Percentiles rank a stretch among this genome's conserved stretches.
These are phyloP conservation scores for Pyrrhia umbra DNA, from an alignment of 2,888 invertebrate species.

Conservation along the genomic window DNA sequence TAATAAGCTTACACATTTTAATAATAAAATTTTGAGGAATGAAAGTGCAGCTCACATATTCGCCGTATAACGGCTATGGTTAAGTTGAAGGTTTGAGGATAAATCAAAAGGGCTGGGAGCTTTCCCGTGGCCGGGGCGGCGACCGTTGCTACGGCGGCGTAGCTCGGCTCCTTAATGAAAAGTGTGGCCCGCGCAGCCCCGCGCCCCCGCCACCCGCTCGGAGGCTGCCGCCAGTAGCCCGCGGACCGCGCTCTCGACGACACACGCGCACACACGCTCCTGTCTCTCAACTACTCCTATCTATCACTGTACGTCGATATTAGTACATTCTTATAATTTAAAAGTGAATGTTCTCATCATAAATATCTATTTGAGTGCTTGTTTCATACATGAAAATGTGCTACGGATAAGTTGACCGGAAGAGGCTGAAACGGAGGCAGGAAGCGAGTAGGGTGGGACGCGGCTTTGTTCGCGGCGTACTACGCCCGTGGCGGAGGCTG, in stretches of 20 bases:
- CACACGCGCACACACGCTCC: slow-evolving; percentile 75
- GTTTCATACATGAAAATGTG: slow-evolving; percentile 79
- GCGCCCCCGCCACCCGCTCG: slow-evolving; percentile 72
- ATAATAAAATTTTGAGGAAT: not conserved
- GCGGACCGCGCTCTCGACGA: slow-evolving; percentile 83
- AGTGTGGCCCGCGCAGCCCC: slow-evolving; percentile 86
- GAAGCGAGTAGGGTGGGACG: slow-evolving; percentile 82
- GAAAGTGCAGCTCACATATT: slow-evolving; percentile 45
- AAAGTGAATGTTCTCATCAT: slow-evolving; percentile 71
- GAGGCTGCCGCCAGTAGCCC: slow-evolving; percentile 87
- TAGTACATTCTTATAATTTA: slow-evolving; percentile 59
- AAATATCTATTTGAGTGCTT: slow-evolving; percentile 71
- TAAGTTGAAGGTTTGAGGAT: slow-evolving; percentile 66
- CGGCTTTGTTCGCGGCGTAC: slow-evolving; percentile 82
- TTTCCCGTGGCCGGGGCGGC: slow-evolving; percentile 79
- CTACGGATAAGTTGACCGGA: slow-evolving; percentile 70
- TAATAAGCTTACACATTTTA: not conserved
- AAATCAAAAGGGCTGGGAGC: slow-evolving; percentile 76
- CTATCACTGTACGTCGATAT: slow-evolving; percentile 72
- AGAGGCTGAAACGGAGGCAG: slow-evolving; percentile 70
- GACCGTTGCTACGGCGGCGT: slow-evolving; percentile 79
- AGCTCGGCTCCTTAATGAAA: slow-evolving; percentile 80
- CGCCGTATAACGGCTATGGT: slow-evolving; percentile 48
- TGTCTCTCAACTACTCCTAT: slow-evolving; percentile 61
- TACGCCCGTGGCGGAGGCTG: slow-evolving; percentile 85